Percentiles rank a stretch among this genome's conserved stretches.
These are phyloP conservation scores for Anoplophora glabripennis DNA, from an alignment of 1,140 invertebrate genomes.

Conservation along the genomic window DNA sequence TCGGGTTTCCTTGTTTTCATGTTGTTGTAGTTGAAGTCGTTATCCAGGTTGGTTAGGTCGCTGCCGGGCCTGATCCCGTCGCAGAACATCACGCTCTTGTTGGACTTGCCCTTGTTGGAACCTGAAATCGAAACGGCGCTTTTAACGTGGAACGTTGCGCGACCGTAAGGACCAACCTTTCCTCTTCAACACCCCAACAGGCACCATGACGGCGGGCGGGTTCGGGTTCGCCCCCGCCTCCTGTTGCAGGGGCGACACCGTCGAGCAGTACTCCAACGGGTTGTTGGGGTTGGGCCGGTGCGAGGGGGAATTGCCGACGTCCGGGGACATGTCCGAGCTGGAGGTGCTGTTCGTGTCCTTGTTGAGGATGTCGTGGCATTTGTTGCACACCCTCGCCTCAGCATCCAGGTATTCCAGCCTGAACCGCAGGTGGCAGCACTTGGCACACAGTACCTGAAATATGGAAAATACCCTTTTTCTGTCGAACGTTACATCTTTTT, in stretches of 20 bases:
- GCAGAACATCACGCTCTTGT: constrained; percentile 84
- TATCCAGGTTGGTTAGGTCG: constrained; percentile 77
- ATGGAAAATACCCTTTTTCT: constrained; percentile 1
- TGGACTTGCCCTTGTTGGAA: constrained; percentile 56
- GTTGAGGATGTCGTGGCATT: constrained; percentile 58
- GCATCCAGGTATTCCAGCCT: constrained; percentile 70
- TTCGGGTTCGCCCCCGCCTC: constrained; percentile 50
- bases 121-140: constrained; percentile 30
- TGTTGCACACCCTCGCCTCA: constrained; percentile 59
- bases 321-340: constrained; percentile 30
- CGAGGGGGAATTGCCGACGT: constrained; percentile 26
- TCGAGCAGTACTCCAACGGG: constrained; percentile 87
- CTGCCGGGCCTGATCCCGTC: constrained; percentile 89
- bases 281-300: constrained; percentile 78
- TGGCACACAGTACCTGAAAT: constrained; percentile 73
- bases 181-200: constrained; percentile 78
- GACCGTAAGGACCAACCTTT: constrained; percentile 52
- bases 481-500: constrained; percentile 19
- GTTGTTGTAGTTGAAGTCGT: constrained; percentile 42
- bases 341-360: constrained; percentile 28
- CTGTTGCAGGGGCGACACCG: constrained; percentile 78
- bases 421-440: constrained; percentile 75
- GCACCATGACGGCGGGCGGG: constrained; percentile 78
- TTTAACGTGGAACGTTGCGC: background rate
- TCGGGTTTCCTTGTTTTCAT: constrained; percentile 18